Conservation (phyloP, 2,113 vertebrate genomes). For the Ammodytes dubius region DNA sequence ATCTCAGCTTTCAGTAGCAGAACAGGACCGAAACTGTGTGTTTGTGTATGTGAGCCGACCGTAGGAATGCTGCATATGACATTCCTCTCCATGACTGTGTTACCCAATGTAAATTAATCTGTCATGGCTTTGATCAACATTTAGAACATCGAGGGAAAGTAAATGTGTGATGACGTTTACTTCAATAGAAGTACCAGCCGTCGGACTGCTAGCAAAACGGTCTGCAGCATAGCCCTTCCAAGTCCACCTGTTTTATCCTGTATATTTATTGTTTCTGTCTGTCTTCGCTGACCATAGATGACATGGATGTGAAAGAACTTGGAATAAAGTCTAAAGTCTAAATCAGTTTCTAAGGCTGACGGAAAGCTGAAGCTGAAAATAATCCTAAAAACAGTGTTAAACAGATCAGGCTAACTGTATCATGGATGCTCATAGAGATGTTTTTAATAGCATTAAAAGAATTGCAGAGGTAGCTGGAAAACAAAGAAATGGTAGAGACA, state of each 20-base stretch:
- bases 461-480: conserved; percentile 51
- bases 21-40: conserved; percentile 68
- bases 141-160: not conserved
- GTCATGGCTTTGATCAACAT: not conserved
- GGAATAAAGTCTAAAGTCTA: too few relatives aligned
- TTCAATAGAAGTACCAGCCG: too few relatives aligned
- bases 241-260: too few relatives aligned
- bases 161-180: not conserved
- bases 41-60: conserved; percentile 25
- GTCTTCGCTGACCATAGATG: too few relatives aligned
- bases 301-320: too few relatives aligned
- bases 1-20: conserved; percentile 69
- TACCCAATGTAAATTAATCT: conserved; percentile 10
- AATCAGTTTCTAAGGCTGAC: not conserved
- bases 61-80: conserved; percentile 56
- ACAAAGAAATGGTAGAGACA: conserved; percentile 13
- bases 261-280: too few relatives aligned
- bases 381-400: conserved; percentile 45
- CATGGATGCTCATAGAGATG: conserved; percentile 28
- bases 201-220: too few relatives aligned
- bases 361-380: conserved; percentile 48
- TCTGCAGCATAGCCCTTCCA: not conserved
- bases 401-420: conserved; percentile 39
- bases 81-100: conserved; percentile 46
- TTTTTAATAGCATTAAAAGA: conserved; percentile 53